Conservation (phyloP, 1,140 invertebrate genomes). For the Trichonephila inaurata region DNA sequence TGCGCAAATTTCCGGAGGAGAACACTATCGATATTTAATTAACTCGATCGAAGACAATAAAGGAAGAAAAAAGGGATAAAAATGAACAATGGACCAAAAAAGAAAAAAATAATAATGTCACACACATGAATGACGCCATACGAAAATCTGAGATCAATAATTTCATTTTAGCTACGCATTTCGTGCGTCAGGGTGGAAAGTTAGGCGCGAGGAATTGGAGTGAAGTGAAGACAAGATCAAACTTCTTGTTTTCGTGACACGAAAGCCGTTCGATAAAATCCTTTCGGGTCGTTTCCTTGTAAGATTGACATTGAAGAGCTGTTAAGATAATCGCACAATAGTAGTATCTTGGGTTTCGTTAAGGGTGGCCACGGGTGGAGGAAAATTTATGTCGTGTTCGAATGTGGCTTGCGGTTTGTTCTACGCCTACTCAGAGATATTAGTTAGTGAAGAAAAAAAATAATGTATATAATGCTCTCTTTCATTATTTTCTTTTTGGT, state of each 20-base stretch:
- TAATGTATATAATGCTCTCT: neutral
- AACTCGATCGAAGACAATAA: neutral
- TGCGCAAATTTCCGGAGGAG: neutral
- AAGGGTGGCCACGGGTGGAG: neutral
- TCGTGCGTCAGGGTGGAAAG: neutral
- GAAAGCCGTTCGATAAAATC: neutral
- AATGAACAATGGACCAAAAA: constrained; percentile 4
- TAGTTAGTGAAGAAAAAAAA: neutral
- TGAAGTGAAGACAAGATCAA: neutral
- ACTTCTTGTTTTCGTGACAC: neutral
- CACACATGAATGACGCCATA: constrained; percentile 11
- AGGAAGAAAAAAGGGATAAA: neutral
- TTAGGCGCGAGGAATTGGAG: neutral
- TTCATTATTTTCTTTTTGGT: no score
- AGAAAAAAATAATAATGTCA: neutral
- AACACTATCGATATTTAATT: constrained; percentile 10
- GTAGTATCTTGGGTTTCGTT: neutral
- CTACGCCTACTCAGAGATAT: neutral
- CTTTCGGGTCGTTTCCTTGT: neutral
- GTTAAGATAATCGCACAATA: neutral
- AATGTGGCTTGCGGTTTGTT: neutral
- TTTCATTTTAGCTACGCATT: neutral
- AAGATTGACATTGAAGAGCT: constrained; percentile 1
- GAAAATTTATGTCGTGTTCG: neutral
- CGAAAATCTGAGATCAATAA: neutral